Percentiles rank a stretch among this genome's conserved stretches.
These are phyloP conservation scores for Synergus laeviventris DNA, from an alignment of 2,888 invertebrate species.

Conservation along the genomic window DNA sequence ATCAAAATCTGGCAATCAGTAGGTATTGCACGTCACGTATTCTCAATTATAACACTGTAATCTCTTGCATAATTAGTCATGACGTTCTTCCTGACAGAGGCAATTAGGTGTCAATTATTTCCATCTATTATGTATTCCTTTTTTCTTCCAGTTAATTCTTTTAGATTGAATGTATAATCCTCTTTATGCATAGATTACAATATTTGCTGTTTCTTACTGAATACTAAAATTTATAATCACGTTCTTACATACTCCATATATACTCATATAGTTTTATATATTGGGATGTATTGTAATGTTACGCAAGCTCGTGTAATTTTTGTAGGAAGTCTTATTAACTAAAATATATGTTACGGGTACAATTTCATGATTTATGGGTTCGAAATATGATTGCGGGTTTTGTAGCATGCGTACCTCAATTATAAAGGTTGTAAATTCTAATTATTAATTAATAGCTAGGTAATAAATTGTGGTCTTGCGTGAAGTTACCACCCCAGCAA, in stretches of 20 bases:
- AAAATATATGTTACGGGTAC: neutral
- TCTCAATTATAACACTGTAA: slow-evolving; percentile 17
- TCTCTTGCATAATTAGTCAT: slow-evolving; percentile 25
- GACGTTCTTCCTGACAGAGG: neutral
- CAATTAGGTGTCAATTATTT: neutral
- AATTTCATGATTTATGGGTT: slow-evolving; percentile 9
- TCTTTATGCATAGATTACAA: neutral
- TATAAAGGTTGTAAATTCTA: slow-evolving; percentile 38
- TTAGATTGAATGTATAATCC: neutral
- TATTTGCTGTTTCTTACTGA: neutral
- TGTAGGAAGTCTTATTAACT: neutral
- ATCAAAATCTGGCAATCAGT: neutral
- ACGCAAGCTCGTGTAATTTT: neutral
- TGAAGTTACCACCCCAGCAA: slow-evolving; percentile 26
- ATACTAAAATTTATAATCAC: no score
- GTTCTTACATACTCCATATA: no score
- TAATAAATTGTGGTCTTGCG: slow-evolving; percentile 27
- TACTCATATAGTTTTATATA: neutral
- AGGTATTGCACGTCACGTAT: neutral
- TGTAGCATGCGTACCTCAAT: slow-evolving; percentile 3
- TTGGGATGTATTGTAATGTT: neutral
- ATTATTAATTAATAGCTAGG: slow-evolving; percentile 31
- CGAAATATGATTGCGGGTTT: slow-evolving; percentile 25
- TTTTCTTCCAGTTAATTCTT: neutral
- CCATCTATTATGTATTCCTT: neutral